These are phyloP conservation scores for Nomada fucata DNA, from an alignment of 2,888 invertebrate species.

Conservation along the genomic window DNA sequence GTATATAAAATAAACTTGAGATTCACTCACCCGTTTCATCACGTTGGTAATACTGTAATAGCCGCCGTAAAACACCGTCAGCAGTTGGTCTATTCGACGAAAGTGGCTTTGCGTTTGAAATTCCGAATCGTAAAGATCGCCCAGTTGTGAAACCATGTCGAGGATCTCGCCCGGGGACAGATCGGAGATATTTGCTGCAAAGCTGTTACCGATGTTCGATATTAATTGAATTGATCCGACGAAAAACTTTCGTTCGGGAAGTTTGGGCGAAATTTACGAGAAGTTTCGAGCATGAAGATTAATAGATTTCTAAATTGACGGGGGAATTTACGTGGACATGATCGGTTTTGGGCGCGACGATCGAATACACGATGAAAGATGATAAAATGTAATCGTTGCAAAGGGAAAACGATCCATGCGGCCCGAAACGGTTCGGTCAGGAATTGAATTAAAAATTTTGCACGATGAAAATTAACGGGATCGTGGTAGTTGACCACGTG, in stretches of 20 bases:
- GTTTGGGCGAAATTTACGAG: background rate
- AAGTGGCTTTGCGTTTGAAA: conserved; percentile 18
- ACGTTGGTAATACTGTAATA: conserved; percentile 69
- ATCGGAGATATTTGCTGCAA: conserved; percentile 61
- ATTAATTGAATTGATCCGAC: background rate
- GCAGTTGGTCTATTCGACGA: conserved; percentile 63
- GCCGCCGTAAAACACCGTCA: conserved; percentile 64
- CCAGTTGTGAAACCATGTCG: conserved; percentile 65
- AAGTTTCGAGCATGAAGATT: background rate
- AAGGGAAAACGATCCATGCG: conserved; percentile 2
- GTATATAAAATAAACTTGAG: background rate
- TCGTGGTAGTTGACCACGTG: background rate
- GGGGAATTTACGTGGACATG: background rate
- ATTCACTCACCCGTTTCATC: conserved; percentile 72
- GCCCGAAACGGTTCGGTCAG: background rate
- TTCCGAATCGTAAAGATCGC: conserved; percentile 69
- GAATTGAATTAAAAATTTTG: conserved; percentile 45
- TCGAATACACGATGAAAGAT: background rate
- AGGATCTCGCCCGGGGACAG: conserved; percentile 60
- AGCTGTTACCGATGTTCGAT: conserved; percentile 32
- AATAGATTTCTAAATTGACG: background rate
- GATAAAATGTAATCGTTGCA: conserved; percentile 8
- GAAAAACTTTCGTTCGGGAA: background rate
- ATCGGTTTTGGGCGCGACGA: background rate
- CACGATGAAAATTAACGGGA: background rate